Evolutionary conservation across 2,888 invertebrate genomes (phyloP).

Genomic region (Andrena dorsata): DNA sequence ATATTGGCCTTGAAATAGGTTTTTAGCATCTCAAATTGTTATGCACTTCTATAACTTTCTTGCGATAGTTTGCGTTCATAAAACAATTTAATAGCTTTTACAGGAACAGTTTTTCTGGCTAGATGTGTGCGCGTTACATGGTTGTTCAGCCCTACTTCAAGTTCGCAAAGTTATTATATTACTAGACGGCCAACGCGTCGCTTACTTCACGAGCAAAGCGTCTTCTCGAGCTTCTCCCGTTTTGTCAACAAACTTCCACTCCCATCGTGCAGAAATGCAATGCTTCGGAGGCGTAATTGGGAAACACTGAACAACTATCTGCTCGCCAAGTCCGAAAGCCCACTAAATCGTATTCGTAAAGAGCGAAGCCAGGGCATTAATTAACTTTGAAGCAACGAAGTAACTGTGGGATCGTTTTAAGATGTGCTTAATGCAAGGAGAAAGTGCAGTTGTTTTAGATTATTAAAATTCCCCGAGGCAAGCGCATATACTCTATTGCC

Average conservation of each 20-base stretch:
- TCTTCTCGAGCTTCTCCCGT: neutral
- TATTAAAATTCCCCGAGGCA: no score
- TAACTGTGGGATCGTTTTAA: conserved; percentile 3
- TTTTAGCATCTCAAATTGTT: no score
- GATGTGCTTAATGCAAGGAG: neutral
- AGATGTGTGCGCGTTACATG: no score
- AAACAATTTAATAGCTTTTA: no score
- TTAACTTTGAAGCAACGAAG: conserved; percentile 30
- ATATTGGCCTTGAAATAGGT: no score
- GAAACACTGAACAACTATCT: conserved; percentile 25
- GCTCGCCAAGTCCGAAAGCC: conserved; percentile 6
- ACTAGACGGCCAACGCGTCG: neutral
- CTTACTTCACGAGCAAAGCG: conserved; percentile 8
- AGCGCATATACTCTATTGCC: no score
- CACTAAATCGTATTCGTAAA: neutral
- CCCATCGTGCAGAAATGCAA: neutral
- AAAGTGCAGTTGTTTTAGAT: neutral
- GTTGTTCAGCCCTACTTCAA: neutral
- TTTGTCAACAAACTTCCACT: conserved; percentile 11
- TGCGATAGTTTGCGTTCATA: no score
- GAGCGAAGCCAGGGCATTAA: conserved; percentile 21
- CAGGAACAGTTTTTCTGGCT: no score
- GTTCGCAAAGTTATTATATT: neutral
- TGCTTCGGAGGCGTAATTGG: conserved; percentile 4
- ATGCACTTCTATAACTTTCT: no score